Conservation (phyloP, 2,888 invertebrate species). For the Melikaiella ostensackeni region DNA sequence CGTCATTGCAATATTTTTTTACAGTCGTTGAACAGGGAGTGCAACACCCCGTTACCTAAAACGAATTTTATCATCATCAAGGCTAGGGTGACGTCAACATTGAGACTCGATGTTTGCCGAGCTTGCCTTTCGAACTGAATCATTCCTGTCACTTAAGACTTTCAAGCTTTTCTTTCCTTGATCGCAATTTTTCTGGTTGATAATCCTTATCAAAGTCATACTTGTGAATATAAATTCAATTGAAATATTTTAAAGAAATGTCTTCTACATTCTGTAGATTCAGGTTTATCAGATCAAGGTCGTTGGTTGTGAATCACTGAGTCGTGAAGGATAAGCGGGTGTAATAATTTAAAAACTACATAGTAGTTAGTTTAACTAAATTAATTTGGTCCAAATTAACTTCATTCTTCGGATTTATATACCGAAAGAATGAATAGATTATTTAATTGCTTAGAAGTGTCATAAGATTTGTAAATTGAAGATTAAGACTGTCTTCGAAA, state of each 20-base stretch:
- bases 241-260: neutral
- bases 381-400: no score
- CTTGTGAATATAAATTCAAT: neutral
- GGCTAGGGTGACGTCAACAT: slow-evolving; percentile 9
- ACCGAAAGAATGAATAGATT: neutral
- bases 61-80: slow-evolving; percentile 1
- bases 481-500: neutral
- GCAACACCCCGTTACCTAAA: slow-evolving; percentile 3
- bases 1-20: neutral
- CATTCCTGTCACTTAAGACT: neutral
- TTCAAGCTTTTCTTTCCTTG: neutral
- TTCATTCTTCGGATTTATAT: neutral
- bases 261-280: neutral
- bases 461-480: neutral
- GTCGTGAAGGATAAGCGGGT: neutral
- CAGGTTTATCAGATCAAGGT: slow-evolving; percentile 6
- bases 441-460: neutral
- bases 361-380: neutral
- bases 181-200: neutral
- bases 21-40: neutral
- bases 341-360: neutral
- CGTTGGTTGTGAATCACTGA: neutral
- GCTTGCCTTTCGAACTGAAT: neutral
- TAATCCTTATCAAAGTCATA: neutral
- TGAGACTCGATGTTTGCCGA: neutral